Evolutionary conservation across 92 coral and sea anemone genomes (phyloP).

Genomic region (Pocillopora grandis): DNA sequence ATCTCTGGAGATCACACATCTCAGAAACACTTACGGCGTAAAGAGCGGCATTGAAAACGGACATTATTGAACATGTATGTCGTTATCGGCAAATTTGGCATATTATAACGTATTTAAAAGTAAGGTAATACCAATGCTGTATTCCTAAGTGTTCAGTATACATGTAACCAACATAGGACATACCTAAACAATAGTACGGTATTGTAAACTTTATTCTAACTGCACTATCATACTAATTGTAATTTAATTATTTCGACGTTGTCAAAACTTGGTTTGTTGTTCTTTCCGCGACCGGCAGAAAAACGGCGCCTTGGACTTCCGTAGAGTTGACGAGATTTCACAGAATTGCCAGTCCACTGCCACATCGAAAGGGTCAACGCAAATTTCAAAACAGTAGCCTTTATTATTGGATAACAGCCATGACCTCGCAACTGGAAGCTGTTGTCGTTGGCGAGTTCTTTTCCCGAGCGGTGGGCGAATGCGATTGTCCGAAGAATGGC

Average conservation of each 20-base stretch:
- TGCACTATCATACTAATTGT: background rate
- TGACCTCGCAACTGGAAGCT: slow-evolving; percentile 19
- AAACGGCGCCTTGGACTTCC: slow-evolving; percentile 32
- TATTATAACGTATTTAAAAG: background rate
- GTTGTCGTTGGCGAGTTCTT: slow-evolving; percentile 2
- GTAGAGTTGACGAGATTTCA: background rate
- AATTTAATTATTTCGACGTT: background rate
- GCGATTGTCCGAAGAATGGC: background rate
- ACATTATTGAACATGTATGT: slow-evolving; percentile 29
- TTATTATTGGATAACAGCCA: background rate
- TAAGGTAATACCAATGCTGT: background rate
- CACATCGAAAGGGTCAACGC: background rate
- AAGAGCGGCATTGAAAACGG: background rate
- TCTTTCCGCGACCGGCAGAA: slow-evolving; percentile 18
- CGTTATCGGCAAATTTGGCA: background rate
- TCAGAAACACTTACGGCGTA: slow-evolving; percentile 30
- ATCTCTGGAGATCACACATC: slow-evolving; percentile 35
- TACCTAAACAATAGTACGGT: background rate
- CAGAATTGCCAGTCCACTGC: background rate
- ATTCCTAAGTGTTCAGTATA: background rate
- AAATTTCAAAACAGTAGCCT: background rate
- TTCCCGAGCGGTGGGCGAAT: background rate
- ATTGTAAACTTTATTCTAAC: background rate
- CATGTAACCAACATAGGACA: background rate
- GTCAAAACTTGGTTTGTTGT: background rate